phyloP scores from a whole-genome alignment of 1,140 invertebrate genomes.

The Drosophila aff. region DNA sequence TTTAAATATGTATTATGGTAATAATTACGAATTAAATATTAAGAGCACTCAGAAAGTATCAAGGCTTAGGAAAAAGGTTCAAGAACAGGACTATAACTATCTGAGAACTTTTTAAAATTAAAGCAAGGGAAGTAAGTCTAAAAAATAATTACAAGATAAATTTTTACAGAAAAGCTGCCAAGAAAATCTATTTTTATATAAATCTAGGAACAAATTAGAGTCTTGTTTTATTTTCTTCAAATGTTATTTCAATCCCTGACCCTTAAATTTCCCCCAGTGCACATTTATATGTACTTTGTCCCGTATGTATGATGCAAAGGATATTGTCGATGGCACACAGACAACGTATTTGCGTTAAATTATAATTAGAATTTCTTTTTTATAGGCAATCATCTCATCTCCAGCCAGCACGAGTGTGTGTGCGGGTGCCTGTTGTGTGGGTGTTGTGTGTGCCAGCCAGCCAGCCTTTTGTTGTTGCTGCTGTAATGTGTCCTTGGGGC shows the following conservation, averaged over 20 bases:
- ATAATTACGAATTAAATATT: not conserved
- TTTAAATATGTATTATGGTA: no score
- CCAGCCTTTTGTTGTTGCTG: conserved; percentile 52
- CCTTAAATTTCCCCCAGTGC: not conserved
- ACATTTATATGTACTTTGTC: conserved; percentile 13
- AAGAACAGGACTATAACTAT: not conserved
- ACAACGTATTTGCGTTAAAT: conserved; percentile 81
- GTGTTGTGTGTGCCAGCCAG: conserved; percentile 23
- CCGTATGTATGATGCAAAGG: conserved; percentile 38
- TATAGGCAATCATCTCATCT: conserved; percentile 75
- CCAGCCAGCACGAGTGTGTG: conserved; percentile 34
- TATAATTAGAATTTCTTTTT: conserved; percentile 84
- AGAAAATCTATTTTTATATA: no score
- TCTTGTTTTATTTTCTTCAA: no score
- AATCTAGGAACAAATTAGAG: not conserved
- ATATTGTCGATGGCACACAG: conserved; percentile 64
- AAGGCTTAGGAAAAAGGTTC: no score
- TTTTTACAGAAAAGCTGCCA: not conserved
- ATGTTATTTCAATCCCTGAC: not conserved
- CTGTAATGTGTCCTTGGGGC: conserved; percentile 85
- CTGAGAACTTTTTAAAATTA: not conserved
- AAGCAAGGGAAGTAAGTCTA: not conserved
- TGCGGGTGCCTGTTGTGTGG: conserved; percentile 24
- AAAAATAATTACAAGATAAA: not conserved
- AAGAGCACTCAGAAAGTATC: accelerated